Conservation (phyloP, 1,140 invertebrate genomes). For the Papilio machaon region DNA sequence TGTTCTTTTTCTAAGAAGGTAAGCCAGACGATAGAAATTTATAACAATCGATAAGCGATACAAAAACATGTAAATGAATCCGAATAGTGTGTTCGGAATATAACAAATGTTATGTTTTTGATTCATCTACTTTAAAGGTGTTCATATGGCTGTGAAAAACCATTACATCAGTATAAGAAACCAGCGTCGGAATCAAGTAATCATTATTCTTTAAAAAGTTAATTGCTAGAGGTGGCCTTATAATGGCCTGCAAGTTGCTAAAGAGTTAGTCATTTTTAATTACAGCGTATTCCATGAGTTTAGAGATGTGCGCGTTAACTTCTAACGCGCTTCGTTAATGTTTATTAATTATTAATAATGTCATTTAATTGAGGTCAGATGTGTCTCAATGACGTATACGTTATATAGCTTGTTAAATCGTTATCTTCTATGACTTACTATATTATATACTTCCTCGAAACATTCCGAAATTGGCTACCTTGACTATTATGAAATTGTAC, state of each 20-base stretch:
- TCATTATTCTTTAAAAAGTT: too few relatives aligned
- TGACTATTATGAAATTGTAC: not conserved
- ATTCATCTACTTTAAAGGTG: too few relatives aligned
- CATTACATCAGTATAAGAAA: too few relatives aligned
- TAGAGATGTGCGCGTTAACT: not conserved
- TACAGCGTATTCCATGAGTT: not conserved
- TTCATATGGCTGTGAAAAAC: too few relatives aligned
- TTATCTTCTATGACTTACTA: slow-evolving; percentile 22
- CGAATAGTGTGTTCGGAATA: too few relatives aligned
- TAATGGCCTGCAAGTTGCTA: too few relatives aligned
- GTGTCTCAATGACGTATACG: slow-evolving; percentile 7
- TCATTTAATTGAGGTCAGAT: slow-evolving; percentile 29
- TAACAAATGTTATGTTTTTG: too few relatives aligned
- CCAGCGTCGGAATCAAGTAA: too few relatives aligned
- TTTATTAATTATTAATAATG: slow-evolving; percentile 25
- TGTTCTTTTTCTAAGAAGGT: not conserved
- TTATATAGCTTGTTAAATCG: slow-evolving; percentile 4
- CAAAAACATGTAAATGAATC: not conserved
- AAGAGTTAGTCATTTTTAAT: not conserved
- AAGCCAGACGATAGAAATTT: not conserved
- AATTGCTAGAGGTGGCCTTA: too few relatives aligned
- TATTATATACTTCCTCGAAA: slow-evolving; percentile 16
- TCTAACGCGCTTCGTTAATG: slow-evolving; percentile 7
- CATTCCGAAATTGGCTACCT: slow-evolving; percentile 12
- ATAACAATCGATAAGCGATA: not conserved